phyloP scores from a whole-genome alignment of 2,888 invertebrate species.

The Drosophila lacicola region DNA sequence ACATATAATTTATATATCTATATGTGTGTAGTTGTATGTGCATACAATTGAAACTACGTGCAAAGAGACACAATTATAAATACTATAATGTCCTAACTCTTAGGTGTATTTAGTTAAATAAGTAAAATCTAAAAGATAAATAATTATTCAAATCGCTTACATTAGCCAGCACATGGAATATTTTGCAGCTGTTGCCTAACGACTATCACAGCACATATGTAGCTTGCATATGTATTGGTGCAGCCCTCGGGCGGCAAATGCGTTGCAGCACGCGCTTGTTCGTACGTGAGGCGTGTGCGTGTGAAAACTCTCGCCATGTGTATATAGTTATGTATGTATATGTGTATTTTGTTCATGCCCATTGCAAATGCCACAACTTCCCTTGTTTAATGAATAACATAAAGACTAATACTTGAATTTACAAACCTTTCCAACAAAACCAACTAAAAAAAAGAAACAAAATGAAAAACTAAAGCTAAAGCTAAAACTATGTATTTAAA shows the following conservation, averaged over 20 bases:
- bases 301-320: constrained; percentile 30
- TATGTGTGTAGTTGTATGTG: constrained; percentile 6
- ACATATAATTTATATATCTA: constrained; percentile 2
- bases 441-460: constrained; percentile 14
- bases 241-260: not conserved
- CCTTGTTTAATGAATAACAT: constrained; percentile 74
- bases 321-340: constrained; percentile 6
- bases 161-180: not conserved
- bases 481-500: constrained; percentile 38
- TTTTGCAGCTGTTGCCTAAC: constrained; percentile 6
- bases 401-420: constrained; percentile 80
- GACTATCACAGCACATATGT: not conserved
- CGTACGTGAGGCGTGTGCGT: constrained; percentile 4
- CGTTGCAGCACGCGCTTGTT: not conserved
- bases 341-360: constrained; percentile 39
- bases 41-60: not conserved
- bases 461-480: constrained; percentile 16
- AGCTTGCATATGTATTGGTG: constrained; percentile 13
- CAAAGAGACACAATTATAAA: constrained; percentile 1
- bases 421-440: constrained; percentile 57
- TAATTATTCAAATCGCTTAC: constrained; percentile 14
- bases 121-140: not conserved
- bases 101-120: constrained; percentile 19
- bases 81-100: constrained; percentile 3
- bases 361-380: constrained; percentile 53